Evolutionary conservation across 2,888 invertebrate genomes (phyloP).

Genomic region (Cheilosia grossa): DNA sequence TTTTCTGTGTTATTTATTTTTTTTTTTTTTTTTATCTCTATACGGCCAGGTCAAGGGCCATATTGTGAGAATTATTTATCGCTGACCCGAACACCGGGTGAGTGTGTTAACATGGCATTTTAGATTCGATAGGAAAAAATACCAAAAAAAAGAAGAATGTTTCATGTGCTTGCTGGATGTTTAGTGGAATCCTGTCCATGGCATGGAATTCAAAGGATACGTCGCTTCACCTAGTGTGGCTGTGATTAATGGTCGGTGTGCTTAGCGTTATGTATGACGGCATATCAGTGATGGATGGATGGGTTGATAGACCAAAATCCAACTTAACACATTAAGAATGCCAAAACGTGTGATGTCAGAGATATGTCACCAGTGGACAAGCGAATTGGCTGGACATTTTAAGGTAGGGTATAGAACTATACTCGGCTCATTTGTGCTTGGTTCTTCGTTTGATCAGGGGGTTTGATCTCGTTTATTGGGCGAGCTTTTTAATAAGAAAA

Average conservation of each 20-base stretch:
- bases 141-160: neutral
- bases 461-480: too few relatives aligned
- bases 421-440: too few relatives aligned
- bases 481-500: too few relatives aligned
- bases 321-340: neutral
- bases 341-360: neutral
- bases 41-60: slow-evolving; percentile 46
- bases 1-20: slow-evolving; percentile 19
- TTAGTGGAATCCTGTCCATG: slow-evolving; percentile 47
- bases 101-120: slow-evolving; percentile 74
- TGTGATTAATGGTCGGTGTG: slow-evolving; percentile 28
- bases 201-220: neutral
- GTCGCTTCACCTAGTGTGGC: slow-evolving; percentile 11
- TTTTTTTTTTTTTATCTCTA: neutral
- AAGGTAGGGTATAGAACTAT: neutral
- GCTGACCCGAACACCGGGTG: slow-evolving; percentile 67
- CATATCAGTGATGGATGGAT: neutral
- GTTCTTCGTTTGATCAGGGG: too few relatives aligned
- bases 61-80: slow-evolving; percentile 72
- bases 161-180: slow-evolving; percentile 26
- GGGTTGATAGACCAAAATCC: slow-evolving; percentile 13
- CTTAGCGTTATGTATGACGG: neutral
- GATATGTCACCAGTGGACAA: neutral
- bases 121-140: slow-evolving; percentile 57
- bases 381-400: neutral